Evolutionary conservation across 1,140 invertebrate species (phyloP).

Genomic region (Lepidurus apus): DNA sequence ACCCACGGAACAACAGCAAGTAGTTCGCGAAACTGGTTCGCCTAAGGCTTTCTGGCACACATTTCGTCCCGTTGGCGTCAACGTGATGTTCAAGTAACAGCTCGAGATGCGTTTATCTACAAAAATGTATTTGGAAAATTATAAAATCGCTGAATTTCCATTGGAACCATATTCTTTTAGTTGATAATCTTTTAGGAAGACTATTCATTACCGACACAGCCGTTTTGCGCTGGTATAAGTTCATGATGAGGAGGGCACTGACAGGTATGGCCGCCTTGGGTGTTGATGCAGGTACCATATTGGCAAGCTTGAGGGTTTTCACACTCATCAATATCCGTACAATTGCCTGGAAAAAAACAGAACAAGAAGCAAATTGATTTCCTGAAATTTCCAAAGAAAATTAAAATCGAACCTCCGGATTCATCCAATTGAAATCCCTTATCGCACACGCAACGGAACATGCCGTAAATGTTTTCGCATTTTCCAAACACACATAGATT

Average conservation of each 20-base stretch:
- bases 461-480: conserved; percentile 82
- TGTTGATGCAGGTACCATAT: conserved; percentile 55
- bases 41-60: conserved; percentile 54
- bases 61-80: conserved; percentile 43
- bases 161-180: not conserved
- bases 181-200: not conserved
- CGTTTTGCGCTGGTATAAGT: conserved; percentile 54
- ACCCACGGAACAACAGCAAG: conserved; percentile 81
- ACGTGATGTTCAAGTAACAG: conserved; percentile 63
- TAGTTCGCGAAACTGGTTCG: conserved; percentile 61
- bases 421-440: conserved; percentile 74
- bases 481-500: conserved; percentile 78
- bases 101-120: conserved; percentile 69
- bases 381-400: not conserved
- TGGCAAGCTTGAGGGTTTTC: conserved; percentile 54
- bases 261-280: conserved; percentile 53
- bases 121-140: conserved; percentile 33
- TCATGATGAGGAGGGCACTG: conserved; percentile 48
- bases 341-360: conserved; percentile 44
- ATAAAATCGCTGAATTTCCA: not conserved
- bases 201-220: conserved; percentile 60
- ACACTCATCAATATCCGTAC: conserved; percentile 58
- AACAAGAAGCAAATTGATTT: not conserved
- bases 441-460: conserved; percentile 78
- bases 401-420: conserved; percentile 53